Base-by-base conservation (phyloP, 2,797 vertebrate genomes). In the Hippocampus kuda region DNA sequence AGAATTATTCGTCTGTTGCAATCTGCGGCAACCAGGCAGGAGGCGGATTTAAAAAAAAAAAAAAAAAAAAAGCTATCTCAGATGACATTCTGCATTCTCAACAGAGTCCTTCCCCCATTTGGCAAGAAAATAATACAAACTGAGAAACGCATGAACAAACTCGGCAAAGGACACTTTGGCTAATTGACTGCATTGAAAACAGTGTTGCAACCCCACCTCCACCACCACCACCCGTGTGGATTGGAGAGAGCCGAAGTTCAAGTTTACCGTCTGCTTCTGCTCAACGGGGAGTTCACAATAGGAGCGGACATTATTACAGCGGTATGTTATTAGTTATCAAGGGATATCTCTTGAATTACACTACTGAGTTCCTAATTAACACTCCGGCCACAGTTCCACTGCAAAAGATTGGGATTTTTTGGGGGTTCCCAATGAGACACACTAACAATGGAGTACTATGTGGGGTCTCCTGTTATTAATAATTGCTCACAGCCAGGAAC, bases 321-420 rank as follows among this genome's bases (percentile, higher is more conserved):
- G 80, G 86, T 77, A 79, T 81, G 81, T 86, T 84, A 72, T 41
- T 67, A 79, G 83, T 85, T 88, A 88, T 88, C 82, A 82, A 77
- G 54, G 68, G 70, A 66, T 81, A 80, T 83, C 81, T 77, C 49
- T 75, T 71, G 64, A 65, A 78, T 83, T 75, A 78, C 68, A 65
- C 66, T 7, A 42, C 20, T 15, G 5, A 27, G 7, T 53, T 53
- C 49, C 49, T 16, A 2, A 53, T 10, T 7, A 22, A 53, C 49
- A 53, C 51, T n/a, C 51, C 2, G 7, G 18, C 22, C 2, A 10
- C 9, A n/a, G n/a, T 54, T 10, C 51, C 51, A 11, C 51, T 54
- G 51, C 49, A 20, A 7, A 51, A 22, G 18, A 51, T 22, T 51
- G 13, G 13, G 16, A 4, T 48, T 48, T 48, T 49, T 18, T 18